Evolutionary conservation across 2,888 invertebrate species (phyloP), one percentile per base, ranked within the genome.

Genomic region (Volucella inanis): DNA sequence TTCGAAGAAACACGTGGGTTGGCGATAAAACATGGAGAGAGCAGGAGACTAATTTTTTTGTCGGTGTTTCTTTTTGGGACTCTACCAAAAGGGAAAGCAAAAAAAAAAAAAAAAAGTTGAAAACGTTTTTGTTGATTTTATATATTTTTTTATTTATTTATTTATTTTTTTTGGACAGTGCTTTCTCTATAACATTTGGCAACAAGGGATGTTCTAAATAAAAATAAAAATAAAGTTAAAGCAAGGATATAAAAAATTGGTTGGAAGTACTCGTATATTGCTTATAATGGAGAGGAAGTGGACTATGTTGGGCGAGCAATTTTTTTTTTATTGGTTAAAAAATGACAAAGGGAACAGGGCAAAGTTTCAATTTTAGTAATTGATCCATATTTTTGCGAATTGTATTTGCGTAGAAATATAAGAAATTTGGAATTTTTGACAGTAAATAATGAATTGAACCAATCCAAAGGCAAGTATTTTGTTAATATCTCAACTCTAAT

Each of bases 1-100:
- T 67, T 80, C 22, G 55, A 80, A 80, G 80, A 75, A 75, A 59
- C 68, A 59, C 15, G 8, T 52, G 50, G 61, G 54, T 41, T 67
- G 39, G 15, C 47, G 55, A 49, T 38, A 41, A 59, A 76, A 52
- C 12, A 43, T 15, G 31, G 31, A 31, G 49, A 12, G 31, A 31
- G 22, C n/a, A 41, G 64, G 22, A n/a, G 57, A 50, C n/a, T 10
- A 8, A 8, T 59, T 59, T 15, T n/a, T 22, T 31, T 31, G 31
- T 31, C 31, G 31, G 31, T 31, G 31, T 31, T 31, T 6, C 31
- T 31, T 59, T 59, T 14, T 52, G 18, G 43, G 59, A 59, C 59
- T 59, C 15, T 22, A 59, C 43, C 41, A 11, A 8, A 43, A 59
- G 39, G 43, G 43, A 59, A 43, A 59, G 12, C 41, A 6, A 8